These are phyloP conservation scores for Sylvia atricapilla DNA, from an alignment of 2,113 vertebrate species.

Conservation along the genomic window DNA sequence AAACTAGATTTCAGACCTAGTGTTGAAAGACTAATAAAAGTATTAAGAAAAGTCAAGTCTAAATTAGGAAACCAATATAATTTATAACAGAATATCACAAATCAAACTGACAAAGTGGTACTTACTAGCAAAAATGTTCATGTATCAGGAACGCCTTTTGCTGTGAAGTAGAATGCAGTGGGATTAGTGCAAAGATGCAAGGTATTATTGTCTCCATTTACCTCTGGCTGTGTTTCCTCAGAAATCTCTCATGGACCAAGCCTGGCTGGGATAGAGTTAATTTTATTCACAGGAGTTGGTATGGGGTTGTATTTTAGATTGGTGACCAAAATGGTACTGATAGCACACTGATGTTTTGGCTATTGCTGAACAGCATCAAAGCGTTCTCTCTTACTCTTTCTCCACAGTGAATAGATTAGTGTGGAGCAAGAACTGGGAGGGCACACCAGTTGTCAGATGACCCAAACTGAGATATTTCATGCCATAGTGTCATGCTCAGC, in stretches of 20 bases:
- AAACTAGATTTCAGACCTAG: neutral
- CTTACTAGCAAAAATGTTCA: neutral
- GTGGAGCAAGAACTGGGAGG: neutral
- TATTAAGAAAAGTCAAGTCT: neutral
- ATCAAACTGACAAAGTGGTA: neutral
- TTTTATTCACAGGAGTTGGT: neutral
- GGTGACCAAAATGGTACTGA: neutral
- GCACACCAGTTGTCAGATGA: neutral
- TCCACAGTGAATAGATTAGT: neutral
- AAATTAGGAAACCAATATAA: neutral
- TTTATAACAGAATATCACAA: neutral
- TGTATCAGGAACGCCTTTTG: neutral
- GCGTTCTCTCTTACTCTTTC: neutral
- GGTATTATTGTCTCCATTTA: neutral
- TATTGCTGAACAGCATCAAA: neutral
- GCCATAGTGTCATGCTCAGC: neutral
- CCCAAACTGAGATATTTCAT: neutral
- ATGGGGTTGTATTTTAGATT: neutral
- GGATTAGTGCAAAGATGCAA: neutral
- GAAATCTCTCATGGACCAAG: neutral
- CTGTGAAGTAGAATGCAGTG: neutral
- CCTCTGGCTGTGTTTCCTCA: neutral
- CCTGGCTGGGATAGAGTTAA: neutral
- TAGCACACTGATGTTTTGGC: neutral
- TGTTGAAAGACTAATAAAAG: neutral